Conservation (phyloP, 1,140 invertebrate genomes). For the Plectrocnemia conspersa region DNA sequence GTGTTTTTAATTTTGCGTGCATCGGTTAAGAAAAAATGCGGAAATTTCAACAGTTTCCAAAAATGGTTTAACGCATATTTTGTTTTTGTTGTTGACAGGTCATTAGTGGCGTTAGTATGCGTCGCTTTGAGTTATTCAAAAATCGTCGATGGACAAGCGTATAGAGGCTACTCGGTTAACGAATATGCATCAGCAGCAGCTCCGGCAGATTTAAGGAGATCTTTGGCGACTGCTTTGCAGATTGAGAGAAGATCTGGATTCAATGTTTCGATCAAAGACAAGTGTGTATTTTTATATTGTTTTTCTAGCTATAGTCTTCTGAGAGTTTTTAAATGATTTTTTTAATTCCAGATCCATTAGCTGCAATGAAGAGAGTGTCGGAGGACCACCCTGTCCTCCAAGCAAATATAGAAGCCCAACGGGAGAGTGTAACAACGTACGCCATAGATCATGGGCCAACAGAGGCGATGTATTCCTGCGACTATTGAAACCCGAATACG, state of each 20-base stretch:
- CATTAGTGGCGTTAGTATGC: too few species aligned
- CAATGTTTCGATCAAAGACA: conserved; percentile 18
- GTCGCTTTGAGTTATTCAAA: too few species aligned
- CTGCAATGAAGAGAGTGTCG: conserved; percentile 38
- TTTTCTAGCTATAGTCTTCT: neutral
- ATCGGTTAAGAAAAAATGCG: too few species aligned
- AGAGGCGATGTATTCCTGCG: conserved; percentile 78
- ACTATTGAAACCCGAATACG: conserved; percentile 73
- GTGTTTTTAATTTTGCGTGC: too few species aligned
- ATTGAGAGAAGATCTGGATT: conserved; percentile 14
- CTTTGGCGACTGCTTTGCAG: conserved; percentile 20
- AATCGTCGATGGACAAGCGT: too few species aligned
- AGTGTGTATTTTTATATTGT: conserved; percentile 6
- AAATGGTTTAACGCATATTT: too few species aligned
- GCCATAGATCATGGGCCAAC: conserved; percentile 83
- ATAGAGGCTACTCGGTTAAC: conserved; percentile 17
- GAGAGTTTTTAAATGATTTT: conserved; percentile 1
- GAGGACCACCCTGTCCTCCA: conserved; percentile 60
- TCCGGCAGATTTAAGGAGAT: conserved; percentile 25
- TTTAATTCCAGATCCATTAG: conserved; percentile 11
- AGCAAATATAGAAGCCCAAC: conserved; percentile 76
- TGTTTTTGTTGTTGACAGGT: too few species aligned
- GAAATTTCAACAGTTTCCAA: too few species aligned
- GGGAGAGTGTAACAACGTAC: conserved; percentile 92
- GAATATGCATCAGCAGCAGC: conserved; percentile 28